Evolutionary conservation across 2,113 vertebrate species (phyloP).

Genomic region (Poecile atricapillus): DNA sequence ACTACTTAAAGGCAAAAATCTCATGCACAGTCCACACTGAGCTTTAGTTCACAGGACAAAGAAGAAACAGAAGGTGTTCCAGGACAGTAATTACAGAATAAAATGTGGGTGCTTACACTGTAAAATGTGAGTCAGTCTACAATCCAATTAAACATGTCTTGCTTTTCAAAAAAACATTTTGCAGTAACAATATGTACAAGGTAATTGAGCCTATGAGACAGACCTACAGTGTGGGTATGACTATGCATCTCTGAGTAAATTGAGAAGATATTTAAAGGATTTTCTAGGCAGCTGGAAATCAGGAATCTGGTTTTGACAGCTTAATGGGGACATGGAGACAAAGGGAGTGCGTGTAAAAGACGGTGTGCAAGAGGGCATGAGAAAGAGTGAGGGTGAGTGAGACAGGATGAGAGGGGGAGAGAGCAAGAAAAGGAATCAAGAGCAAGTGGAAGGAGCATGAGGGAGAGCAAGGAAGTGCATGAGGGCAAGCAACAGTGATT

Average conservation of each 20-base stretch:
- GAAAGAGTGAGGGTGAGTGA: background rate
- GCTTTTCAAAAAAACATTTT: background rate
- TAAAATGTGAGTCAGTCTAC: background rate
- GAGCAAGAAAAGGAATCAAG: background rate
- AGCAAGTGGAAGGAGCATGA: background rate
- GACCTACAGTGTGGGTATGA: background rate
- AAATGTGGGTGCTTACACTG: background rate
- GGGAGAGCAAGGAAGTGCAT: rapidly evolving
- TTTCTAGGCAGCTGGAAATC: background rate
- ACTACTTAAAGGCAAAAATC: background rate
- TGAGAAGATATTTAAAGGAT: background rate
- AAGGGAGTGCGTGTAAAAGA: rapidly evolving
- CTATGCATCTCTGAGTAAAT: background rate
- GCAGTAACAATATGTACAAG: background rate
- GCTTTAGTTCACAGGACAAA: background rate
- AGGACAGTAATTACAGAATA: background rate
- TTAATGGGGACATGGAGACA: background rate
- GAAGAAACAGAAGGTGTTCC: background rate
- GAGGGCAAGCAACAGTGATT: background rate
- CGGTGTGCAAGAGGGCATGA: background rate
- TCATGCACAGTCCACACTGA: background rate
- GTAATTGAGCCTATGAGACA: background rate
- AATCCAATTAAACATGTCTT: background rate
- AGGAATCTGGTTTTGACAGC: background rate
- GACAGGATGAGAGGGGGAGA: background rate